These are phyloP conservation scores for Gopherus evgoodei DNA, from an alignment of 2,113 vertebrate species.

Conservation along the genomic window DNA sequence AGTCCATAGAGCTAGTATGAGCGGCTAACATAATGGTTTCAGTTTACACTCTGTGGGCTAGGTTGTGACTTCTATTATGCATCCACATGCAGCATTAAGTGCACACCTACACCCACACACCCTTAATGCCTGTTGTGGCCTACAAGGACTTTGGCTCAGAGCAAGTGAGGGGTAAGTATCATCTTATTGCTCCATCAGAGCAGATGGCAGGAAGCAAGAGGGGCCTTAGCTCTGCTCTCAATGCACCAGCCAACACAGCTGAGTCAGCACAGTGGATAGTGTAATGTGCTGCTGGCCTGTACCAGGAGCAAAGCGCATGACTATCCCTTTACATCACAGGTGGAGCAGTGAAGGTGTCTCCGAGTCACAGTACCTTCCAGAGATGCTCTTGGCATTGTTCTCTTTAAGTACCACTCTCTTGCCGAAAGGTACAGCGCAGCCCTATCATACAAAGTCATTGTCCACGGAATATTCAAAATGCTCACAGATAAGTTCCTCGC, in stretches of 20 bases:
- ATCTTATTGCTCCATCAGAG: background rate
- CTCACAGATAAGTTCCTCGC: background rate
- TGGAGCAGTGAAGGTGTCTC: background rate
- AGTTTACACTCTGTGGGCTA: background rate
- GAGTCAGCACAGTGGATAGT: background rate
- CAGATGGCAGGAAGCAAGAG: background rate
- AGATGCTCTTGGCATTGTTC: background rate
- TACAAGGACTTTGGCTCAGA: background rate
- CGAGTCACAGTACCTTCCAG: background rate
- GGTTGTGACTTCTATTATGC: background rate
- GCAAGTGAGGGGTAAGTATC: fast-evolving
- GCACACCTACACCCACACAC: background rate
- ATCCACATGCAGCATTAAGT: background rate
- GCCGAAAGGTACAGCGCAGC: background rate
- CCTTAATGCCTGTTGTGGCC: background rate
- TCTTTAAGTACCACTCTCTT: background rate
- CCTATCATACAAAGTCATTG: background rate
- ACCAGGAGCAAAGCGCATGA: background rate
- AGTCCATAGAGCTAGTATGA: slow-evolving; percentile 10
- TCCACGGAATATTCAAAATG: background rate
- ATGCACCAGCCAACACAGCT: background rate
- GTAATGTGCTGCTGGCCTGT: fast-evolving
- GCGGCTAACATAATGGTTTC: background rate
- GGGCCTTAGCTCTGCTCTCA: slow-evolving; percentile 8
- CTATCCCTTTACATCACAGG: background rate